phyloP scores from a whole-genome alignment of 2,113 vertebrate genomes.

The Engystomops pustulosus region DNA sequence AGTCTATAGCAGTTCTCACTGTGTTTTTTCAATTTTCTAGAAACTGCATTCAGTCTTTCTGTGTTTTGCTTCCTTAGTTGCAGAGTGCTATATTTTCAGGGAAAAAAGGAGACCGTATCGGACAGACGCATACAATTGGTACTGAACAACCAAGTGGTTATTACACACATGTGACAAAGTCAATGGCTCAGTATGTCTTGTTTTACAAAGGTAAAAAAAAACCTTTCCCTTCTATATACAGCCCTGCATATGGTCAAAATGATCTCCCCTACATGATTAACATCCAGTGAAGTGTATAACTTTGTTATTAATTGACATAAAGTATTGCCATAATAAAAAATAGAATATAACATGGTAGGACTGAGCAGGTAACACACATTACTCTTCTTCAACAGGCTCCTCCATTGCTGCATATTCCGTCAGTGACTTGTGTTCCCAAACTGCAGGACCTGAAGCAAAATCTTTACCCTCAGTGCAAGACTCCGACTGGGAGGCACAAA shows the following conservation, averaged over 20 bases:
- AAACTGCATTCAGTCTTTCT: background rate
- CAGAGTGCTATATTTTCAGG: slow-evolving; percentile 43
- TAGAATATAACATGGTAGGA: background rate
- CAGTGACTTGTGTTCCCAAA: slow-evolving; percentile 4
- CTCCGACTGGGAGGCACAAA: slow-evolving; percentile 38
- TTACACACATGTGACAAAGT: slow-evolving; percentile 36
- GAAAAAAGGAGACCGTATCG: slow-evolving; percentile 28
- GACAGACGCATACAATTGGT: background rate
- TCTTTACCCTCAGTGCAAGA: background rate
- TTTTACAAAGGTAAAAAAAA: slow-evolving; percentile 42
- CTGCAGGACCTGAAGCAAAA: background rate
- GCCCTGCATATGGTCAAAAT: background rate
- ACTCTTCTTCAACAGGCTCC: background rate
- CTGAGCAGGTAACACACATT: background rate
- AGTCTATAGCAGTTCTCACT: too few relatives aligned
- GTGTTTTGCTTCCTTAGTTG: slow-evolving; percentile 3
- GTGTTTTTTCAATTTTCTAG: too few relatives aligned
- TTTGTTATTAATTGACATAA: too few relatives aligned
- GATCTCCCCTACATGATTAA: background rate
- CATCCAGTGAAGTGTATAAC: too few relatives aligned
- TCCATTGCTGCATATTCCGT: slow-evolving; percentile 43
- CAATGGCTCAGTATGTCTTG: slow-evolving; percentile 37
- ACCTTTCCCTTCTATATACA: background rate
- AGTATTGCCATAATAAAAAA: too few relatives aligned
- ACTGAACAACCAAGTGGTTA: slow-evolving; percentile 10